Evolutionary conservation across 2,888 invertebrate genomes (phyloP).

Genomic region (Thereva unica): DNA sequence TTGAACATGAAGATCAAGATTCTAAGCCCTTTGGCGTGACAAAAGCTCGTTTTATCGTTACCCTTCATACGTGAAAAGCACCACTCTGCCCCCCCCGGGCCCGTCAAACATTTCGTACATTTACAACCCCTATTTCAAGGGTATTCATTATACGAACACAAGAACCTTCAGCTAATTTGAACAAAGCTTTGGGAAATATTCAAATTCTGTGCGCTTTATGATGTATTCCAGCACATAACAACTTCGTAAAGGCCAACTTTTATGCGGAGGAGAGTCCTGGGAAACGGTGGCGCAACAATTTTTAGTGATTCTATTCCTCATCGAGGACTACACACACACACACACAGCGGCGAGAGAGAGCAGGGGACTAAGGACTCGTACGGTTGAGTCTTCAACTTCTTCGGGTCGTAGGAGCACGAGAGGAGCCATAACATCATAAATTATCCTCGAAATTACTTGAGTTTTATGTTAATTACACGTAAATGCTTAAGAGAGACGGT

Average conservation of each 20-base stretch:
- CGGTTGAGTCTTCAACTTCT: not conserved
- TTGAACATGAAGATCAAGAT: constrained; percentile 10
- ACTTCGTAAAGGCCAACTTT: no score
- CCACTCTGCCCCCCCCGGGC: not conserved
- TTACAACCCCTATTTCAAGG: not conserved
- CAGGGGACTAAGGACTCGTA: no score
- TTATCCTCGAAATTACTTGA: constrained; percentile 38
- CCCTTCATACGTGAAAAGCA: constrained; percentile 2
- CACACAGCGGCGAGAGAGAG: no score
- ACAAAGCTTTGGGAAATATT: constrained; percentile 24
- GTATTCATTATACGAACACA: constrained; percentile 2
- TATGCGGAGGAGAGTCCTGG: no score
- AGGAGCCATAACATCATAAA: constrained; percentile 30
- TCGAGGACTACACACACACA: no score
- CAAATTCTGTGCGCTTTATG: constrained; percentile 18
- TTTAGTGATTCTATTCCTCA: no score
- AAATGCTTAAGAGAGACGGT: constrained; percentile 36
- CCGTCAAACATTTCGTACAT: not conserved
- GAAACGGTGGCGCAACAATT: no score
- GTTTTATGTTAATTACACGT: constrained; percentile 38
- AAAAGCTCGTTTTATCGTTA: constrained; percentile 13
- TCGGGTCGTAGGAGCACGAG: not conserved
- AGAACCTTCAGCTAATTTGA: constrained; percentile 24
- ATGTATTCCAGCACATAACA: not conserved
- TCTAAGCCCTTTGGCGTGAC: constrained; percentile 18